These are phyloP conservation scores for Lymantria monacha DNA, from an alignment of 2,888 invertebrate species.

Conservation along the genomic window DNA sequence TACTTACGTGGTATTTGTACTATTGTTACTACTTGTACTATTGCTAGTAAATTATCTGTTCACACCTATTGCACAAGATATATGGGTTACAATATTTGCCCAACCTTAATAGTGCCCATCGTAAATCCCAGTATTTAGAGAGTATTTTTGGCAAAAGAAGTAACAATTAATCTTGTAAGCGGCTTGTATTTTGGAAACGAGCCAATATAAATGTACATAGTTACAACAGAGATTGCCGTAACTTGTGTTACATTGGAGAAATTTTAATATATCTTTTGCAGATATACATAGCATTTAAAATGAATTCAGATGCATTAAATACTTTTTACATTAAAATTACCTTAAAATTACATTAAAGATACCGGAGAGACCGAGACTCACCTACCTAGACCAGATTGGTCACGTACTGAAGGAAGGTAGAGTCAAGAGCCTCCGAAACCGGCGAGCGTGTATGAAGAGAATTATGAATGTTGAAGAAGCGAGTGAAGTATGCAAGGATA, in stretches of 20 bases:
- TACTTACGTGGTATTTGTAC: too few species aligned
- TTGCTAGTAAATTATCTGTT: too few species aligned
- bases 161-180: background rate
- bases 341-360: too few species aligned
- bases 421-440: too few species aligned
- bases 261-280: background rate
- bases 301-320: background rate
- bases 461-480: too few species aligned
- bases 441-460: too few species aligned
- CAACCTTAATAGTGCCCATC: background rate
- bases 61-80: background rate
- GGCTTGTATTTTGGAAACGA: background rate
- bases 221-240: background rate
- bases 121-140: background rate
- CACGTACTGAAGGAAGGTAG: too few species aligned
- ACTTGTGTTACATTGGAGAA: background rate
- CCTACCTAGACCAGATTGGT: too few species aligned
- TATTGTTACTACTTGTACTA: too few species aligned
- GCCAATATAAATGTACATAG: background rate
- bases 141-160: background rate
- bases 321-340: too few species aligned
- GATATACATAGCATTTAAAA: background rate
- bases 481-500: too few species aligned
- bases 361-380: too few species aligned
- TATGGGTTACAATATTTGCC: background rate